Evolutionary conservation across 2,113 vertebrate genomes (phyloP), one percentile per base, ranked within the genome.

Genomic region (Galeopterus variegatus): DNA sequence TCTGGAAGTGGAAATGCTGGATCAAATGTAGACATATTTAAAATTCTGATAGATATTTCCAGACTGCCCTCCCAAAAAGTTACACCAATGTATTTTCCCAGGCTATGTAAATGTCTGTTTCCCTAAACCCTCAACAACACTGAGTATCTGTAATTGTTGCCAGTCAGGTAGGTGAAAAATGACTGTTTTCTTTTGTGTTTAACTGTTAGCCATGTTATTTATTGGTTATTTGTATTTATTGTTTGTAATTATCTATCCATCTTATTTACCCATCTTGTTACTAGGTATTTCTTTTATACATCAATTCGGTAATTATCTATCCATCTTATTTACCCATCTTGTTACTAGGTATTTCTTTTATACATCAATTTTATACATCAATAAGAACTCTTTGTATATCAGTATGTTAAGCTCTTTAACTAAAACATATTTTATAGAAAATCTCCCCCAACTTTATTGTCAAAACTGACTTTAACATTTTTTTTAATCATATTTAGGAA

Each of bases 401-500:
- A 41, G 3, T 13, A 48, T 69, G 21, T 95, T 81, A 81, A 54
- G 21, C 56, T 48, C n/a, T 95, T 90, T 79, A 26, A 62, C 41
- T 50, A 64, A 92, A 94, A 69, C 13, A 6, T 67, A 45, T 31
- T 67, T 60, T 33, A 81, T 60, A 80, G 73, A 81, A 41, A 90
- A 90, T 52, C 52, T 79, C 33, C 67, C 58, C 62, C 31, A 54
- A 58, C 17, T 56, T 82, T 87, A n/a, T 5, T 64, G 17, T 50
- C 50, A 75, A 67, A 64, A 73, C 33, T 15, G 6, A 76, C n/a
- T 79, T 70, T 50, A 90, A 62, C 21, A 19, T 69, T 80, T 87
- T 92, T 95, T 79, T 15, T 5, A 91, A 56, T 94, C 69, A 81
- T 58, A 45, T 86, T 89, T 56, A 75, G 58, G 31, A 92, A 65